Percentiles rank a stretch among this genome's conserved stretches.
These are phyloP conservation scores for Rhadina sibilatrix DNA, from an alignment of 2,113 vertebrate genomes.

Conservation along the genomic window DNA sequence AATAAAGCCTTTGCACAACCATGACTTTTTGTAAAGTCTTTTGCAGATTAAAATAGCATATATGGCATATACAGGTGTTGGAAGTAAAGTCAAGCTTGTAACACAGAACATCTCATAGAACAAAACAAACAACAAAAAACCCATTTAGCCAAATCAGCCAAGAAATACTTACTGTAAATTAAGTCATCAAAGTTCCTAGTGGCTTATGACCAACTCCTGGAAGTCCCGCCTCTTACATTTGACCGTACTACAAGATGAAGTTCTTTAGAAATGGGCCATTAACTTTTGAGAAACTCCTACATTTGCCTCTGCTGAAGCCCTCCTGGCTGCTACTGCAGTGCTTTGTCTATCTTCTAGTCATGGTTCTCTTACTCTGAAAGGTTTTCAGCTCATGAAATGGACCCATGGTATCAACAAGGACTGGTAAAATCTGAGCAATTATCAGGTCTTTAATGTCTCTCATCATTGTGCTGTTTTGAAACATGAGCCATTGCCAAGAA, in stretches of 20 bases:
- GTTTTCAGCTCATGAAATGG: background rate
- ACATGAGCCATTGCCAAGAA: background rate
- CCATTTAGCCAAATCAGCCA: background rate
- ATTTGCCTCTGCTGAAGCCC: background rate
- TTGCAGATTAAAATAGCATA: background rate
- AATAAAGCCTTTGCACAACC: background rate
- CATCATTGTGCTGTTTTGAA: background rate
- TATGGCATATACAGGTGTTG: background rate
- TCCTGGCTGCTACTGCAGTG: background rate
- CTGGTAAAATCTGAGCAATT: background rate
- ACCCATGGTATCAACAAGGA: background rate
- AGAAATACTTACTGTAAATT: background rate
- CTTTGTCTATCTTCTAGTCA: rapidly evolving
- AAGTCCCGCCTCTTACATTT: background rate
- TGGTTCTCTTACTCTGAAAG: rapidly evolving
- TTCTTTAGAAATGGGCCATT: background rate
- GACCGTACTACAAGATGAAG: background rate
- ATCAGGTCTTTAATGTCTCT: background rate
- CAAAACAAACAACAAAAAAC: background rate
- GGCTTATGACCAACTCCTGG: background rate
- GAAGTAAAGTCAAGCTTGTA: background rate
- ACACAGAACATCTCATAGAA: background rate
- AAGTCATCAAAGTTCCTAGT: background rate
- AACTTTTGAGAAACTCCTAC: background rate
- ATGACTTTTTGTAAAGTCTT: background rate